phyloP scores from a whole-genome alignment of 2,888 invertebrate genomes.

The Thereva unica region DNA sequence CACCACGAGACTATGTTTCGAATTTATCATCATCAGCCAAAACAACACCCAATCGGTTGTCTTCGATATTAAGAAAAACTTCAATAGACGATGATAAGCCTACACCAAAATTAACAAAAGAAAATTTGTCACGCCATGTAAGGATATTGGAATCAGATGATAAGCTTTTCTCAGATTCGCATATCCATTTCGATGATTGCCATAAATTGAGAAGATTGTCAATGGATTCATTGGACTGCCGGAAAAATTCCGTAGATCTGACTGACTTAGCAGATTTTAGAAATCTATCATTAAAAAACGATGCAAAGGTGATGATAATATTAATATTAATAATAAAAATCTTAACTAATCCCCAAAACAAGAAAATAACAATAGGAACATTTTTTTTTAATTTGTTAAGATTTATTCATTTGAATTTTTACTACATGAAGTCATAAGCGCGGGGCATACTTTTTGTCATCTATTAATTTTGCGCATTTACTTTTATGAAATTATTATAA shows the following conservation, averaged over 20 bases:
- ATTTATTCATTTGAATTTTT: no score
- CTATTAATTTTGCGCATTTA: no score
- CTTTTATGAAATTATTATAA: no score
- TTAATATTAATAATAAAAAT: conserved; percentile 16
- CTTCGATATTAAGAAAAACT: conserved; percentile 28
- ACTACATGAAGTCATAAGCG: no score
- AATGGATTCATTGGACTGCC: conserved; percentile 41
- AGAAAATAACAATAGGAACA: conserved; percentile 20
- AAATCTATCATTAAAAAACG: conserved; percentile 6
- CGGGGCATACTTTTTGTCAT: no score
- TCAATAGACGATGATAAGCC: conserved; percentile 16
- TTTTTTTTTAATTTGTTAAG: conserved; percentile 8
- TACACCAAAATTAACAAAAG: conserved; percentile 38
- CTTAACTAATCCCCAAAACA: conserved; percentile 19
- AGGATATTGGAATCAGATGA: conserved; percentile 39
- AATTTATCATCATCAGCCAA: neutral
- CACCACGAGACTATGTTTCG: conserved; percentile 39
- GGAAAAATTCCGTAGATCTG: conserved; percentile 30
- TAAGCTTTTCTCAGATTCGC: conserved; percentile 30
- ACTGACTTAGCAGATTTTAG: conserved; percentile 4
- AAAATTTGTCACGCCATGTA: conserved; percentile 42
- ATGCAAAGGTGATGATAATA: conserved; percentile 24
- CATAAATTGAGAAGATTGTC: conserved; percentile 39
- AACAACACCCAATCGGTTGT: conserved; percentile 15
- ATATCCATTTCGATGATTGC: conserved; percentile 24